Percentiles rank a stretch among this genome's conserved stretches.
Evolutionary conservation across 1,140 invertebrate genomes (phyloP).

Genomic region (Zaprionus lachaisei): DNA sequence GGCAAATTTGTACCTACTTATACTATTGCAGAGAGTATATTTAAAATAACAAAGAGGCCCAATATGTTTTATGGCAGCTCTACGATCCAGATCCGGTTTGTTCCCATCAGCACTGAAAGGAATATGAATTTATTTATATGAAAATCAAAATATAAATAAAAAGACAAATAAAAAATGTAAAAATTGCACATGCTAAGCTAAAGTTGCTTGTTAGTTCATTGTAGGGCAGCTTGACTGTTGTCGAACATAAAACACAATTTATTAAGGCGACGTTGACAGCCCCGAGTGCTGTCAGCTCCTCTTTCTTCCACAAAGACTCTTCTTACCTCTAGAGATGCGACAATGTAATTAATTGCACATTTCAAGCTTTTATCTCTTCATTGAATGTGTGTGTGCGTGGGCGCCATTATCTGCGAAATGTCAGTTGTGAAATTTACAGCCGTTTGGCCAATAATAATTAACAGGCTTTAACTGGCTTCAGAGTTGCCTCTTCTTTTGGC

Average conservation of each 20-base stretch:
- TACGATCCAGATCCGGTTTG: too few relatives aligned
- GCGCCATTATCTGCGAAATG: slow-evolving; percentile 23
- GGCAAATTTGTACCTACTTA: too few relatives aligned
- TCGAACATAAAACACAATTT: slow-evolving; percentile 4
- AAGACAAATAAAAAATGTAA: too few relatives aligned
- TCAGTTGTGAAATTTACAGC: slow-evolving; percentile 41
- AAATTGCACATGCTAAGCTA: neutral
- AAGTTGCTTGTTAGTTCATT: neutral
- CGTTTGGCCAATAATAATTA: slow-evolving; percentile 39
- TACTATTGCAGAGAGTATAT: too few relatives aligned
- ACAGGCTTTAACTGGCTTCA: slow-evolving; percentile 8
- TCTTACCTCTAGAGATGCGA: slow-evolving; percentile 36
- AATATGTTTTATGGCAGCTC: too few relatives aligned
- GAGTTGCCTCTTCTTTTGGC: neutral
- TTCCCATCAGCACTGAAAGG: too few relatives aligned
- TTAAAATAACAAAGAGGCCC: too few relatives aligned
- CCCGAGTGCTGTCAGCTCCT: neutral
- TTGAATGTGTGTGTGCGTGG: neutral
- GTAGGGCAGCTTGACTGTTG: slow-evolving; percentile 3
- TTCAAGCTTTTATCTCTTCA: slow-evolving; percentile 29
- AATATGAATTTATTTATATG: too few relatives aligned
- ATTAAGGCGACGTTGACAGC: neutral
- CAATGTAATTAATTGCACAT: slow-evolving; percentile 59
- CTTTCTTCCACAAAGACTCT: neutral
- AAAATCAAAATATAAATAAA: too few relatives aligned